phyloP scores from a whole-genome alignment of 2,113 vertebrate genomes.

The Lepus europaeus region DNA sequence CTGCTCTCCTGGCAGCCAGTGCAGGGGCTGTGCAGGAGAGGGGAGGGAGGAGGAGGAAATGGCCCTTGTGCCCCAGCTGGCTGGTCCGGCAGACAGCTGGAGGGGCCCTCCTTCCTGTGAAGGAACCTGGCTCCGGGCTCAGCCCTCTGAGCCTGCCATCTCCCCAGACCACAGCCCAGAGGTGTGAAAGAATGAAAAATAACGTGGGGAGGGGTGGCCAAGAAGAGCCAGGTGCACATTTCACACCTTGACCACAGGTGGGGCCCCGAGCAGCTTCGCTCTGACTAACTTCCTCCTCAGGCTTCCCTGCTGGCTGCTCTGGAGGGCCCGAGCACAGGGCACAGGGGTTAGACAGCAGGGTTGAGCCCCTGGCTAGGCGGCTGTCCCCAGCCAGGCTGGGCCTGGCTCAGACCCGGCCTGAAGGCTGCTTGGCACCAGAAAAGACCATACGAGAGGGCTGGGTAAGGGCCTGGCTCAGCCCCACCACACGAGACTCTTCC shows the following conservation, averaged over 20 bases:
- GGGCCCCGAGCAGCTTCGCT: slow-evolving; percentile 75
- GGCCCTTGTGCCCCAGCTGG: slow-evolving; percentile 40
- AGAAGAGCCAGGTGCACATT: slow-evolving; percentile 81
- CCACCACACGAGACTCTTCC: background rate
- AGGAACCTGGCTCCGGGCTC: slow-evolving; percentile 43
- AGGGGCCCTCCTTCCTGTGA: slow-evolving; percentile 78
- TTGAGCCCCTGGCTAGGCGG: background rate
- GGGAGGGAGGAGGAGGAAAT: slow-evolving; percentile 38
- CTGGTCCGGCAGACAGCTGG: slow-evolving; percentile 28
- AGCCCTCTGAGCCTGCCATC: slow-evolving; percentile 64
- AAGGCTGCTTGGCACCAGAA: background rate
- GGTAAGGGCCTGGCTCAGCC: background rate
- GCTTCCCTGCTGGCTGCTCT: slow-evolving; percentile 34
- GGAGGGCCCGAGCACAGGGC: slow-evolving; percentile 2
- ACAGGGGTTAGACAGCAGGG: background rate
- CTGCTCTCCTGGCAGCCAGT: background rate
- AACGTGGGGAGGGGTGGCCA: slow-evolving; percentile 74
- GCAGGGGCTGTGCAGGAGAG: background rate
- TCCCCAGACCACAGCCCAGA: slow-evolving; percentile 82
- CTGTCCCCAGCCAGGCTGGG: background rate
- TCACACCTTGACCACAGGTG: slow-evolving; percentile 84
- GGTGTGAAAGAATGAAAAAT: slow-evolving; percentile 81
- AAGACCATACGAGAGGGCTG: background rate
- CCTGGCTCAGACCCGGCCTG: background rate
- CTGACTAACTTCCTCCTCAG: slow-evolving; percentile 82